Base-by-base conservation (phyloP, 2,888 invertebrate species). In the Morpho deidamia region DNA sequence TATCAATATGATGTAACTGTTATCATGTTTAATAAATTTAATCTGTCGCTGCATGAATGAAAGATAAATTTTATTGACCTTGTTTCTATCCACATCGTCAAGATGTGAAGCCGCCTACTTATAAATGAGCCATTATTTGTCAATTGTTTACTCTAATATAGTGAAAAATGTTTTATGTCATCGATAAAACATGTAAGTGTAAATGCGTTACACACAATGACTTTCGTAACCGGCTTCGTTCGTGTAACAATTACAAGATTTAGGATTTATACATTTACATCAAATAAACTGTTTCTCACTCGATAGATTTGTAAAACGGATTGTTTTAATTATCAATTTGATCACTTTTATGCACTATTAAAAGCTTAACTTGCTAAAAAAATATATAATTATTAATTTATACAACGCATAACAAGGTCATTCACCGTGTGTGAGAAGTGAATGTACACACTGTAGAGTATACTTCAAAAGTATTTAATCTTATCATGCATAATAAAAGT, bases 1-100 rank as follows among this genome's bases (percentile, higher is more conserved):
- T 67, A 70, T 68, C 65, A 59, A 38, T 52, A 57, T 67, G 64
- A 68, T 64, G 67, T 66, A 68, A 67, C 55, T 42, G 44, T 65
- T 66, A 64, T 66, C 58, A 52, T 46, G 45, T 56, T 51, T 64
- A 56, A 62, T 60, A 60, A 62, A 64, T 39, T 58, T 65, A 62
- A 68, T 69, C 67, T 69, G 63, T 64, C 48, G 58, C 47, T 63
- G 56, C 66, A 71, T 75, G 74, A 76, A 78, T 76, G 75, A 73
- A 68, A 70, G 71, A 70, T 69, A 70, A 23, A 72, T 66, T 67
- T 68, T 68, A 62, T 65, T 71, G 70, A 69, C 70, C 70, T 71
- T 65, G 67, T 66, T 14, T 61, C 53, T 11, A 42, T 46, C 46
- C 45, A 50, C 35, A 54, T 38, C 12, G 45, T 32, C n/a, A 12